Percentiles rank a stretch among this genome's conserved stretches.
Conservation (phyloP, 37 sponge, comb jelly and placozoan genomes). For the Tethya wilhelma region DNA sequence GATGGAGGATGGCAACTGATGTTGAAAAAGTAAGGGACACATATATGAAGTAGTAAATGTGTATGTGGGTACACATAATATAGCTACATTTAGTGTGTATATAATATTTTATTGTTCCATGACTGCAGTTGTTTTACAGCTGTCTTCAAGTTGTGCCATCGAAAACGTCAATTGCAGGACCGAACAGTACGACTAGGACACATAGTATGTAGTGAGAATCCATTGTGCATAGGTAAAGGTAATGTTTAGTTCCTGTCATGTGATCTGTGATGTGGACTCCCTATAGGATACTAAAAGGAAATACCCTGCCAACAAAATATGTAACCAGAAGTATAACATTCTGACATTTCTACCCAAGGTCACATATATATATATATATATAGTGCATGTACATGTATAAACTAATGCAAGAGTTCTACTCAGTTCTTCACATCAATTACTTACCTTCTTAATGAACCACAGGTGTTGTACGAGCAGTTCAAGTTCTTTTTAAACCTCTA, state of each 20-base stretch:
- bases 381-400: neutral
- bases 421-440: neutral
- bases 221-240: neutral
- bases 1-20: constrained; percentile 46
- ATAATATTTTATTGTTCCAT: neutral
- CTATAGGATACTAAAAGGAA: constrained; percentile 12
- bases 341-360: constrained; percentile 88
- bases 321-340: constrained; percentile 83
- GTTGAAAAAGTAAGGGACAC: constrained; percentile 31
- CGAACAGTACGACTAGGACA: constrained; percentile 41
- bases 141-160: neutral
- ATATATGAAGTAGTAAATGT: neutral
- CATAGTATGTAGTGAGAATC: constrained; percentile 6
- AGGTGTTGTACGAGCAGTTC: constrained; percentile 96
- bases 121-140: constrained; percentile 1
- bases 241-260: too few species aligned
- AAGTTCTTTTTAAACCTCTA: constrained; percentile 96
- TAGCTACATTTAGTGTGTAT: neutral
- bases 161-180: constrained; percentile 12
- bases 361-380: neutral
- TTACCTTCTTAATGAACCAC: neutral
- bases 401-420: neutral
- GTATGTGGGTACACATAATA: neutral
- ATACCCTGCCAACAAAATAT: constrained; percentile 61
- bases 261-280: neutral